A percentile compares a stretch with the other conserved stretches of the same genome.
Evolutionary conservation across 53 echinoderm and acorn worm species (phyloP).

Genomic region (Henricia sp.): DNA sequence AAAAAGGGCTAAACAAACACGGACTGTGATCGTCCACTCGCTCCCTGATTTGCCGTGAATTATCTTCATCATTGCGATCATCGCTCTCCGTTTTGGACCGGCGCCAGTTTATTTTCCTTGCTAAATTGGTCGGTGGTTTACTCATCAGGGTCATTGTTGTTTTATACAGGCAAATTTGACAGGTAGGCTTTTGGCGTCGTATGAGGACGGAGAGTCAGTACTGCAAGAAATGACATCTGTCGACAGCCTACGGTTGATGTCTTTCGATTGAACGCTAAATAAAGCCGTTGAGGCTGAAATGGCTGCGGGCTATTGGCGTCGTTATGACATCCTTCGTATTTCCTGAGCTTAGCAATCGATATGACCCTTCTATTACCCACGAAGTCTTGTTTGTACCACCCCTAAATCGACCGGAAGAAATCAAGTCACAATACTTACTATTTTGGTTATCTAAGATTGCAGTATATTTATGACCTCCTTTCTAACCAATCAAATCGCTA

Average conservation of each 20-base stretch:
- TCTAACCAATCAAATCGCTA: no score
- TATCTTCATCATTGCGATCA: neutral
- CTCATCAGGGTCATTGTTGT: conserved; percentile 1
- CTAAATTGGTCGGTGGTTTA: conserved; percentile 23
- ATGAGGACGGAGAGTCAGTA: neutral
- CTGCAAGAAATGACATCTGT: conserved; percentile 35
- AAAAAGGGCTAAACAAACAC: neutral
- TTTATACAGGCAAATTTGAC: neutral
- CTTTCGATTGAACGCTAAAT: conserved; percentile 5
- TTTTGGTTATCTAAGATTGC: no score
- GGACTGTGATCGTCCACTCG: no score
- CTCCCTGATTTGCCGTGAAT: no score
- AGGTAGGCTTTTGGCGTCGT: neutral
- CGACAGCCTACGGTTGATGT: neutral
- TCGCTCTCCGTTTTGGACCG: neutral
- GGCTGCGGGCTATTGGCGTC: neutral
- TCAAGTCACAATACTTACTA: no score
- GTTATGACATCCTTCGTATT: neutral
- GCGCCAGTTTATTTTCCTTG: conserved; percentile 40
- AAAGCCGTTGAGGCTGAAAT: neutral
- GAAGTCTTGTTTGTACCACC: neutral
- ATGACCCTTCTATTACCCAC: neutral
- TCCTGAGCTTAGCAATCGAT: conserved; percentile 4
- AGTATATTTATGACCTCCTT: no score
- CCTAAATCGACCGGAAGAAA: no score